These are phyloP conservation scores for Halichondria panicea DNA, from an alignment of 37 sponge, comb jelly and placozoan species.

Conservation along the genomic window DNA sequence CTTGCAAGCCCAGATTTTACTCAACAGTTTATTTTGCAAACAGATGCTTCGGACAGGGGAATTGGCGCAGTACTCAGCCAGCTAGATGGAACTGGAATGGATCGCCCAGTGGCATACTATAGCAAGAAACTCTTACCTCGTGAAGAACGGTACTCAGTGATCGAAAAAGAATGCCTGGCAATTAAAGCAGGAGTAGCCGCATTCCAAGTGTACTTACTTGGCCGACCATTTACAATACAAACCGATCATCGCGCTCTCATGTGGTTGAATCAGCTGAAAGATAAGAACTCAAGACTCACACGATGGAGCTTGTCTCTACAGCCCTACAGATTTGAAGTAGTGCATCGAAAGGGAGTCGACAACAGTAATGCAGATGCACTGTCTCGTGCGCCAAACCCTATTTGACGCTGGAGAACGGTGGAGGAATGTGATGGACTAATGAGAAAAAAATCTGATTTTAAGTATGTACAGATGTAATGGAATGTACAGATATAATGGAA, in stretches of 20 bases:
- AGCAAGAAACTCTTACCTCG: slow-evolving; percentile 37
- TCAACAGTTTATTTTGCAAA: slow-evolving; percentile 34
- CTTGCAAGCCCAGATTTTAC: slow-evolving; percentile 24
- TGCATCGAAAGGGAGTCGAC: slow-evolving; percentile 20
- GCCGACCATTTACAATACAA: slow-evolving; percentile 25
- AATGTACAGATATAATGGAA: no score
- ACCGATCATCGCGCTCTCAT: slow-evolving; percentile 34
- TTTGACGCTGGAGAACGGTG: no score
- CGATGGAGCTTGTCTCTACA: slow-evolving; percentile 48
- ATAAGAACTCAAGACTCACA: slow-evolving; percentile 24
- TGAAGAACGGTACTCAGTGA: slow-evolving; percentile 30
- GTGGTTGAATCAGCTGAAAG: slow-evolving; percentile 45
- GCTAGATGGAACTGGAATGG: slow-evolving; percentile 10
- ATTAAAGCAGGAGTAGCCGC: slow-evolving; percentile 22
- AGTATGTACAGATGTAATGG: no score
- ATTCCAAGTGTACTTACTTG: slow-evolving; percentile 43
- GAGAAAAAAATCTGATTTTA: no score
- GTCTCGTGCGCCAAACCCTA: no score
- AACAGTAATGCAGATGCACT: no score
- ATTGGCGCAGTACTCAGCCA: slow-evolving; percentile 56
- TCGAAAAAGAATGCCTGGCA: slow-evolving; percentile 41
- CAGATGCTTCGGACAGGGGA: slow-evolving; percentile 57
- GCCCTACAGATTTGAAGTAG: slow-evolving; percentile 19
- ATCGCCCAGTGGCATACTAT: slow-evolving; percentile 35
- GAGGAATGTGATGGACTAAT: no score